Percentiles rank a stretch among this genome's conserved stretches.
Conservation (phyloP, 2,797 vertebrate species). For the Thripadectes ignobilis region DNA sequence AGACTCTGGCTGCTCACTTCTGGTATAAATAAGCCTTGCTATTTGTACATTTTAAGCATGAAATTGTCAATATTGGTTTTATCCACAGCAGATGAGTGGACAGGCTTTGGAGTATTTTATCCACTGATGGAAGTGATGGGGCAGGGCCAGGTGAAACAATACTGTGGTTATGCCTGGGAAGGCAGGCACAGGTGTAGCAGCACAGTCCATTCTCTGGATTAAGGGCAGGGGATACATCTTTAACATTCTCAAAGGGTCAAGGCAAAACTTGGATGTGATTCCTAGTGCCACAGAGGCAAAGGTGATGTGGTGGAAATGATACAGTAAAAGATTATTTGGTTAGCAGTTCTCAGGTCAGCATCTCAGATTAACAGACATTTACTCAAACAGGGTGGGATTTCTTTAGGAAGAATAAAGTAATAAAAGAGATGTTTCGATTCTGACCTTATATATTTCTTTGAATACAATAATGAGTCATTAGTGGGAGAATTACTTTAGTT, state of each 20-base stretch:
- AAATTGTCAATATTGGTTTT: neutral
- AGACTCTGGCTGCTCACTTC: neutral
- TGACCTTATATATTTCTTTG: neutral
- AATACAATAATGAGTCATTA: neutral
- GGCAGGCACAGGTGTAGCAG: neutral
- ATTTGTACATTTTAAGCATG: neutral
- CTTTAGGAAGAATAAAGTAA: neutral
- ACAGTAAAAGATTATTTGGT: neutral
- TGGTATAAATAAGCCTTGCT: neutral
- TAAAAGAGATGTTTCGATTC: neutral
- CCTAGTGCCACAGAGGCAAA: neutral
- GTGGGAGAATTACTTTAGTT: neutral
- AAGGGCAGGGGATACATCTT: neutral
- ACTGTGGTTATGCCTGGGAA: neutral
- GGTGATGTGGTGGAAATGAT: neutral
- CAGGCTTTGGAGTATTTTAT: neutral
- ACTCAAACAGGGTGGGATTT: neutral
- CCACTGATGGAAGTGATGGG: neutral
- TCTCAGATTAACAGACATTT: neutral
- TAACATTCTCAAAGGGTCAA: neutral
- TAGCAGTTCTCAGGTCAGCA: neutral
- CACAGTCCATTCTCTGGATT: rapidly evolving
- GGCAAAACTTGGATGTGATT: neutral
- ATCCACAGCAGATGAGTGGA: neutral
- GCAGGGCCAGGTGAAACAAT: rapidly evolving